phyloP scores from a whole-genome alignment of 53 echinoderm and acorn worm genomes.

The Actinopyga echinites region DNA sequence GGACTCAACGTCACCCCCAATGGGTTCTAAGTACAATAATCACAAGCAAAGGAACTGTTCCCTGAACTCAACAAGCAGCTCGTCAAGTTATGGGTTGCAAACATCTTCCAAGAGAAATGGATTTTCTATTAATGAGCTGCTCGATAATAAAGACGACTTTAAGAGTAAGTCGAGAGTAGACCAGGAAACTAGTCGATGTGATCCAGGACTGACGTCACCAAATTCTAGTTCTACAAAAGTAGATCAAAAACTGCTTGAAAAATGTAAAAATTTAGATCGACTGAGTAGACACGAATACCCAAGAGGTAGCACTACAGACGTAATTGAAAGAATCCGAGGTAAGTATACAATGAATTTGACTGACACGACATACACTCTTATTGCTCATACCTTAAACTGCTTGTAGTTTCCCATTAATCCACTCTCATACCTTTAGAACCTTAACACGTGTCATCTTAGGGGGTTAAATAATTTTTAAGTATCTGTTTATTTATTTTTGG shows the following conservation, averaged over 20 bases:
- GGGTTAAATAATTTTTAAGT: too few species aligned
- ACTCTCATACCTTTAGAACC: too few species aligned
- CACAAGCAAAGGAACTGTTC: not conserved
- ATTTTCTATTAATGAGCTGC: slow-evolving; percentile 12
- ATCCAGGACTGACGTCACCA: not conserved
- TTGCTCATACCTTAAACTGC: too few species aligned
- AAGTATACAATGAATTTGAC: not conserved
- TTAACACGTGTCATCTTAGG: too few species aligned
- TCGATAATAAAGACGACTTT: not conserved
- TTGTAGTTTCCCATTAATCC: too few species aligned
- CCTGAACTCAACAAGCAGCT: not conserved
- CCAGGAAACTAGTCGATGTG: not conserved
- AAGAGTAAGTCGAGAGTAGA: not conserved
- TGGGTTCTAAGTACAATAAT: not conserved
- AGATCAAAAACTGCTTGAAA: slow-evolving; percentile 15
- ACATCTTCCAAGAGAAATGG: slow-evolving; percentile 2
- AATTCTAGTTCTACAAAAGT: not conserved
- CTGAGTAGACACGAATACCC: not conserved
- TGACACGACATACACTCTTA: not conserved
- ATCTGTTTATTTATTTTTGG: too few species aligned
- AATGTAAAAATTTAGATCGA: slow-evolving; percentile 19
- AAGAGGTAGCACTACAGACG: not conserved
- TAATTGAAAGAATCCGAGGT: slow-evolving; percentile 22
- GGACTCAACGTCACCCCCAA: not conserved
- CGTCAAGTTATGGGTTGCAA: not conserved